Percentiles rank a stretch among this genome's conserved stretches.
phyloP scores from a whole-genome alignment of 1,140 invertebrate species.

The Vanessa atalanta region DNA sequence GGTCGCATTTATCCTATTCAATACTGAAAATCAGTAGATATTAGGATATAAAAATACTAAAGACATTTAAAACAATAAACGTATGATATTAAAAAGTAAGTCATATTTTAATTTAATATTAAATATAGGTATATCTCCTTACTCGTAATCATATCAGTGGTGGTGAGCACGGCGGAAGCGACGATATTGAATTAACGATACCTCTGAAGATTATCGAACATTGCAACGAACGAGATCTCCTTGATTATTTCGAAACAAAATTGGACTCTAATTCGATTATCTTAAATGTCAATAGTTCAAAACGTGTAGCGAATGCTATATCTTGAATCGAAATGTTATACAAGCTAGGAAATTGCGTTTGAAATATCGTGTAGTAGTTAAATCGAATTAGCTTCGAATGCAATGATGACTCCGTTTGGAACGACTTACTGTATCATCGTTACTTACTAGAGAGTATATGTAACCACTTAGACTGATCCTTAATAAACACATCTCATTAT shows the following conservation, averaged over 20 bases:
- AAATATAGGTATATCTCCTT: background rate
- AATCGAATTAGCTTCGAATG: constrained; percentile 9
- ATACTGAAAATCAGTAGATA: too few species aligned
- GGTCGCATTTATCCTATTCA: too few species aligned
- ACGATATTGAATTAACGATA: constrained; percentile 62
- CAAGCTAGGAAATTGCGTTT: background rate
- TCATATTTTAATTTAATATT: background rate
- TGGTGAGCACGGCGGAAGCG: constrained; percentile 53
- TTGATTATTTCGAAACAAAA: constrained; percentile 56
- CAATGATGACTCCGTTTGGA: background rate
- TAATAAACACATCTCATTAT: too few species aligned
- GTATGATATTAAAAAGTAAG: background rate
- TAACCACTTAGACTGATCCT: too few species aligned
- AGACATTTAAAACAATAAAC: too few species aligned
- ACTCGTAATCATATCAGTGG: constrained; percentile 9
- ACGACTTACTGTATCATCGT: background rate
- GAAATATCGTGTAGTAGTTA: constrained; percentile 19
- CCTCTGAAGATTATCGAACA: constrained; percentile 49
- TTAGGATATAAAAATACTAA: too few species aligned
- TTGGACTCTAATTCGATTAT: constrained; percentile 66
- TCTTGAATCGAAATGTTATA: constrained; percentile 3
- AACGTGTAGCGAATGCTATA: constrained; percentile 26
- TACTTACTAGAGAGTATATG: too few species aligned
- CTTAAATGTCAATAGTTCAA: constrained; percentile 58
- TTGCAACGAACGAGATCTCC: constrained; percentile 50